These are phyloP conservation scores for Xestia rhomboidea DNA, from an alignment of 2,888 invertebrate genomes.

Conservation along the genomic window DNA sequence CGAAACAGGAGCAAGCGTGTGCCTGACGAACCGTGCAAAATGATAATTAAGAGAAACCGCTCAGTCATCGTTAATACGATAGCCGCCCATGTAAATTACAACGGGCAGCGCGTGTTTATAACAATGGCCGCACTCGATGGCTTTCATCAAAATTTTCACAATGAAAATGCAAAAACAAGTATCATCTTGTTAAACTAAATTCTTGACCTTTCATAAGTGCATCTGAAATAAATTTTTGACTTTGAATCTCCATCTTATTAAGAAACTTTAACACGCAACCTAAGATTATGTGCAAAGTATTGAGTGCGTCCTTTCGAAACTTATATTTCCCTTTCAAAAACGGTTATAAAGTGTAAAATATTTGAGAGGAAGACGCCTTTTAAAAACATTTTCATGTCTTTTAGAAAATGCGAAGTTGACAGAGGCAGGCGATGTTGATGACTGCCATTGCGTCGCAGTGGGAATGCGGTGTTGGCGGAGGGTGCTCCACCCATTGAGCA, in stretches of 20 bases:
- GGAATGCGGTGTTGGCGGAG: conserved; percentile 70
- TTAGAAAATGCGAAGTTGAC: conserved; percentile 73
- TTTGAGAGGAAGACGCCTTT: conserved; percentile 64
- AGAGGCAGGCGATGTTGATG: conserved; percentile 74
- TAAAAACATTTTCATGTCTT: conserved; percentile 76
- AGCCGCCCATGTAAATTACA: conserved; percentile 88
- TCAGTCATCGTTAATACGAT: conserved; percentile 90
- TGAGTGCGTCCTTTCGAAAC: conserved; percentile 31
- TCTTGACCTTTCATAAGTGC: conserved; percentile 38
- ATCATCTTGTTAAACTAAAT: conserved; percentile 55
- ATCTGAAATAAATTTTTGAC: conserved; percentile 23
- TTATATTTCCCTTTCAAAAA: conserved; percentile 46
- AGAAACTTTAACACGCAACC: conserved; percentile 60
- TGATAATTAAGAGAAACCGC: conserved; percentile 90
- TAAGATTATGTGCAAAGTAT: conserved; percentile 31
- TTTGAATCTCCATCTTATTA: conserved; percentile 52
- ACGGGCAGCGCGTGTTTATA: conserved; percentile 78
- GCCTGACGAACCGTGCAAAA: conserved; percentile 90
- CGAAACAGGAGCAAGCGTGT: conserved; percentile 79
- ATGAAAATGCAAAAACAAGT: conserved; percentile 73
- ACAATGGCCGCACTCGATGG: conserved; percentile 84
- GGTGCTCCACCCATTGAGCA: conserved; percentile 76
- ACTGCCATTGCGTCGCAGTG: conserved; percentile 73
- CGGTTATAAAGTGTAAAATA: conserved; percentile 68
- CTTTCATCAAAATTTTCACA: conserved; percentile 85